Conservation (phyloP, 1,140 invertebrate species). For the Drosophila tristis region DNA sequence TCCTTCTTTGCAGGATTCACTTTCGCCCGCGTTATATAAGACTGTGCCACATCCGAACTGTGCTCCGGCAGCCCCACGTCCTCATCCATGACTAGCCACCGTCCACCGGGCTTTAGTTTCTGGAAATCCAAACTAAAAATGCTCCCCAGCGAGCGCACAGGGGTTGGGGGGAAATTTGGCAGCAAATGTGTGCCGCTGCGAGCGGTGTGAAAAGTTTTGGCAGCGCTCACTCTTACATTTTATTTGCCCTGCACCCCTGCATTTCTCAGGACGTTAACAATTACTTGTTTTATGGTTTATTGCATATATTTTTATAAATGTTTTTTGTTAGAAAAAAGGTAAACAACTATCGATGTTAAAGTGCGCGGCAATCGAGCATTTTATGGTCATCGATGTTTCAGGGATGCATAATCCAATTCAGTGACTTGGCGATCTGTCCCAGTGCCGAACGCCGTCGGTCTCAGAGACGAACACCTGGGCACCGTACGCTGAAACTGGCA, state of each 20-base stretch:
- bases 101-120: constrained; percentile 1
- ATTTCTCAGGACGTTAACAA: constrained; percentile 4
- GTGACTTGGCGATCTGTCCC: no score
- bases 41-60: constrained; percentile 53
- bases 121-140: no score
- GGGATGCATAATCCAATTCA: constrained; percentile 5
- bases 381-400: constrained; percentile 11
- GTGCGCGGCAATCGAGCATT: constrained; percentile 8
- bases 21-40: constrained; percentile 81
- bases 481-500: no score
- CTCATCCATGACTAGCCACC: constrained; percentile 41
- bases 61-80: constrained; percentile 32
- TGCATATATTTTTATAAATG: constrained; percentile 31
- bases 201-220: not conserved
- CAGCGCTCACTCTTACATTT: constrained; percentile 25
- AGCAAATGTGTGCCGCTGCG: constrained; percentile 8
- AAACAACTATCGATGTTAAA: constrained; percentile 43
- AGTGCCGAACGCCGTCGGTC: no score
- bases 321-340: constrained; percentile 39
- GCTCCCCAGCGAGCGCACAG: no score
- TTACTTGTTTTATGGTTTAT: constrained; percentile 25
- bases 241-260: not conserved
- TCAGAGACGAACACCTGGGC: no score
- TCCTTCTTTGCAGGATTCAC: constrained; percentile 80
- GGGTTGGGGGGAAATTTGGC: no score